Evolutionary conservation across 2,888 invertebrate species (phyloP).

Genomic region (Euphydryas editha): DNA sequence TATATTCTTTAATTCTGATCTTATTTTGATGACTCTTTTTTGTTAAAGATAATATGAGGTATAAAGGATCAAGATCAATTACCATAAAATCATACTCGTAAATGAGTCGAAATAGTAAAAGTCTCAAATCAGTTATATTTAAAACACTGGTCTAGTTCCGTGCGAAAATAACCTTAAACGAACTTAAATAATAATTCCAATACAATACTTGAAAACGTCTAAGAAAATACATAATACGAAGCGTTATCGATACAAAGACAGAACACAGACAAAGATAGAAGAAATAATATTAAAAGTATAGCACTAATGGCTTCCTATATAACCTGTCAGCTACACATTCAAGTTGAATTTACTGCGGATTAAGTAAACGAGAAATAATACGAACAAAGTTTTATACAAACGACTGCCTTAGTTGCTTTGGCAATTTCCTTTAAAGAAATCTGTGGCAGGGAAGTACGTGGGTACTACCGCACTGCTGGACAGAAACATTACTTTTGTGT

Average conservation of each 20-base stretch:
- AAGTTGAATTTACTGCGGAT: constrained; percentile 41
- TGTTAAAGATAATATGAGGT: no score
- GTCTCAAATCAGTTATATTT: no score
- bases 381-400: constrained; percentile 65
- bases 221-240: neutral
- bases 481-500: neutral
- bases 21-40: no score
- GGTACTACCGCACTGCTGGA: constrained; percentile 18
- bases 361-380: constrained; percentile 44
- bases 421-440: constrained; percentile 63
- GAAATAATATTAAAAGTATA: constrained; percentile 39
- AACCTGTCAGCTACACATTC: constrained; percentile 47
- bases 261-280: constrained; percentile 24
- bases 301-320: constrained; percentile 46
- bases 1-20: no score
- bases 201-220: neutral
- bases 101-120: no score
- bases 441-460: constrained; percentile 50
- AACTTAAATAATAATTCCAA: neutral
- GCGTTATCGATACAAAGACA: constrained; percentile 20
- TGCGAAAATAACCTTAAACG: neutral
- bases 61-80: no score
- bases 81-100: no score
- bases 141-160: neutral
- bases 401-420: constrained; percentile 65